phyloP scores from a whole-genome alignment of 1,140 invertebrate species.

The Helicorthomorpha holstii region DNA sequence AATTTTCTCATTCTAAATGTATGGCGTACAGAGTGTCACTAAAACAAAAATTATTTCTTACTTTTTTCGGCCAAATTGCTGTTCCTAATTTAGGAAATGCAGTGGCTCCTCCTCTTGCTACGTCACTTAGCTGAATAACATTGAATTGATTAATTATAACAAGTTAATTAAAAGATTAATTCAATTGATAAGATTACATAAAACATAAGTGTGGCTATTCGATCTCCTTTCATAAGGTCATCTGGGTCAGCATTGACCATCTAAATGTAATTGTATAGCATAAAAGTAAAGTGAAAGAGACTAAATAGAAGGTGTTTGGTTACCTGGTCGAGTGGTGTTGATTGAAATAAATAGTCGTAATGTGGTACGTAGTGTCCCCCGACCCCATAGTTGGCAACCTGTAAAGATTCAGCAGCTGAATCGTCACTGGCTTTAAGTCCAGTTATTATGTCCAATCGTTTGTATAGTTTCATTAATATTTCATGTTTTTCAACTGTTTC shows the following conservation, averaged over 20 bases:
- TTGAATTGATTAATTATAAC: not conserved
- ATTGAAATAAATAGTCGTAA: conserved; percentile 34
- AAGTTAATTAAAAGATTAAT: too few species aligned
- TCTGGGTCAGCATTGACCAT: not conserved
- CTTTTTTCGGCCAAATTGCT: conserved; percentile 24
- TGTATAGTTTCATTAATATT: conserved; percentile 23
- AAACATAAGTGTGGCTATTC: not conserved
- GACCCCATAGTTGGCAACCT: conserved; percentile 41
- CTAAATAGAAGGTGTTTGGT: too few species aligned
- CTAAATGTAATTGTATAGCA: not conserved
- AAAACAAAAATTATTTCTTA: too few species aligned
- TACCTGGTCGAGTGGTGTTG: conserved; percentile 19
- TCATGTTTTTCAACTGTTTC: conserved; percentile 17
- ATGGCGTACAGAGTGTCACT: too few species aligned
- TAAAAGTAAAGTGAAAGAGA: too few species aligned
- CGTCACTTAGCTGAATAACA: conserved; percentile 23
- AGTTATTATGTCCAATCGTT: conserved; percentile 24
- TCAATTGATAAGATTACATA: not conserved
- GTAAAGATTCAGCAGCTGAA: conserved; percentile 21
- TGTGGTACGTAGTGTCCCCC: conserved; percentile 50
- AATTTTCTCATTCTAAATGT: not conserved
- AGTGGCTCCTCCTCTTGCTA: conserved; percentile 27
- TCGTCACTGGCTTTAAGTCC: conserved; percentile 18
- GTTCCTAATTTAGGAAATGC: conserved; percentile 27
- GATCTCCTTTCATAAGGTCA: not conserved